Evolutionary conservation across 2,113 vertebrate species (phyloP), one percentile per base, ranked within the genome.

Genomic region (Hylia prasina): DNA sequence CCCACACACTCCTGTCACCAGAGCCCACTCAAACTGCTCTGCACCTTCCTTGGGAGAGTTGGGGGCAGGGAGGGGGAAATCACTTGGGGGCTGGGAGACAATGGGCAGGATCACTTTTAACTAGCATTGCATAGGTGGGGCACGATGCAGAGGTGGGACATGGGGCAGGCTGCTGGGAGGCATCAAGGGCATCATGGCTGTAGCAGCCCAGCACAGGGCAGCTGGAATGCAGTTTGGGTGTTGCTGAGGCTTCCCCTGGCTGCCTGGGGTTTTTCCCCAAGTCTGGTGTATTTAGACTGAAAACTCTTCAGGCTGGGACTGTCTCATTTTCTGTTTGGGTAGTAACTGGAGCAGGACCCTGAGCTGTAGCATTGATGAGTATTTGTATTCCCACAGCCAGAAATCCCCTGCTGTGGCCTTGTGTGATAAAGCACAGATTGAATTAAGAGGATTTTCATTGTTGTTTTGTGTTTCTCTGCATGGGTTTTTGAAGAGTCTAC

Each of bases 391-490:
- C 91, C 44, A 37, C 80, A 90, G 94, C 86, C 47, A 86, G 63
- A 94, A 66, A 88, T 89, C 80, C 82, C 95, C 91, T 47, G 91
- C 94, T 92, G 93, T 1, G 76, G 89, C 64, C 86, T 70, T 88
- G 68, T 86, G 86, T 1, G 50, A 72, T 94, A 93, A 72, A 88
- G 85, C 54, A n/a, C 61, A 73, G 89, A 78, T 83, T 92, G 91
- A 92, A 87, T 95, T 96, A 90, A 95, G 93, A 90, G 91, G 91
- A 79, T 94, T 97, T 92, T 81, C 60, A 50, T 57, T 93, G 75
- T 68, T 89, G 79, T 71, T 80, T 66, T 81, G 81, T 90, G 44
- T 75, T 90, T 95, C 83, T 86, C 87, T 92, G 61, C 10, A 5
- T 90, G 82, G 33, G 17, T 57, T 90, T 95, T 72, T 92, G 63